These are phyloP conservation scores for Sicus ferrugineus DNA, from an alignment of 2,888 invertebrate genomes.

Conservation along the genomic window DNA sequence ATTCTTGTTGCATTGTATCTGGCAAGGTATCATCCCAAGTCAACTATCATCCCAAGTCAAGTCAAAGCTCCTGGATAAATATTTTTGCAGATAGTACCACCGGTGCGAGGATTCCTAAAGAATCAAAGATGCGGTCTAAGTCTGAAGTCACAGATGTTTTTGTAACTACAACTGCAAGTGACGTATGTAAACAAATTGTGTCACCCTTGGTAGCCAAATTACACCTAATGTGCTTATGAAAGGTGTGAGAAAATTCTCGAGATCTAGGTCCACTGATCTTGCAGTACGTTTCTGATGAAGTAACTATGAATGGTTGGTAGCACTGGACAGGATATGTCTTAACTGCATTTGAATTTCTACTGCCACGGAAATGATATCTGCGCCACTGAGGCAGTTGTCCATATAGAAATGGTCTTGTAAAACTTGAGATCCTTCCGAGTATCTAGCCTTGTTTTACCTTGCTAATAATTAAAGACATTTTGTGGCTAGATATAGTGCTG, in stretches of 20 bases:
- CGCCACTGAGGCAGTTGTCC: background rate
- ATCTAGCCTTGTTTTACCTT: background rate
- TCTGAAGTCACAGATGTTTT: background rate
- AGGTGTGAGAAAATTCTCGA: background rate
- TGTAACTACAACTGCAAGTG: background rate
- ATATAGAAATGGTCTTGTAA: background rate
- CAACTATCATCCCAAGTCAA: background rate
- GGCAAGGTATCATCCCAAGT: background rate
- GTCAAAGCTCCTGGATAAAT: background rate
- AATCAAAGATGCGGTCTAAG: background rate
- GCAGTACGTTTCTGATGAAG: background rate
- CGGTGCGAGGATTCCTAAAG: conserved; percentile 2
- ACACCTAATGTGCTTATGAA: background rate
- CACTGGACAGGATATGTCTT: background rate
- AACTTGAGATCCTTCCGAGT: background rate
- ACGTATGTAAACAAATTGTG: background rate
- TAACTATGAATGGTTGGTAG: background rate
- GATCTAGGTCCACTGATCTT: background rate
- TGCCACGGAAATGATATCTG: background rate
- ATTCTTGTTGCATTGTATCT: background rate
- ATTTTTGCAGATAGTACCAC: background rate
- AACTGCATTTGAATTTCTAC: background rate
- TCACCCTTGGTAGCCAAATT: background rate
- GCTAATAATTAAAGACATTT: background rate
- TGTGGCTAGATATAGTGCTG: background rate